phyloP scores from a whole-genome alignment of 2,888 invertebrate species.

The Mythimna loreyi region DNA sequence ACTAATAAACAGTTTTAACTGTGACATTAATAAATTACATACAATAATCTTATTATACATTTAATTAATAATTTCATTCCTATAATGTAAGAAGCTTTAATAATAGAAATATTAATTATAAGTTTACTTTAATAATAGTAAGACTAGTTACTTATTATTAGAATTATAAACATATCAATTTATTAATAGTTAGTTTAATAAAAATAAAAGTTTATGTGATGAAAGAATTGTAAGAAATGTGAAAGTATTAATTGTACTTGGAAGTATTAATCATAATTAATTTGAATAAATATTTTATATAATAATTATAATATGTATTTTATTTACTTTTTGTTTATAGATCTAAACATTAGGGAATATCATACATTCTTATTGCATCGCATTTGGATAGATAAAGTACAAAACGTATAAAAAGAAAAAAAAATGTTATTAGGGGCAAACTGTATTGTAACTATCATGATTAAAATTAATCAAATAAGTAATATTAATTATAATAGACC shows the following conservation, averaged over 20 bases:
- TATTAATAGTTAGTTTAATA: slow-evolving; percentile 18
- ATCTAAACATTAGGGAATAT: background rate
- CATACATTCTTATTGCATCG: background rate
- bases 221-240: slow-evolving; percentile 17
- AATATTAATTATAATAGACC: too few species aligned
- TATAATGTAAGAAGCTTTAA: slow-evolving; percentile 56
- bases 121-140: slow-evolving; percentile 35
- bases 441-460: too few species aligned
- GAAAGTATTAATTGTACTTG: slow-evolving; percentile 46
- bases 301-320: slow-evolving; percentile 39
- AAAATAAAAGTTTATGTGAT: slow-evolving; percentile 30
- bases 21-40: slow-evolving; percentile 5
- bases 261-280: slow-evolving; percentile 25
- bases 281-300: slow-evolving; percentile 60
- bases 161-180: slow-evolving; percentile 60
- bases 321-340: slow-evolving; percentile 30
- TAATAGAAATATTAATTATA: slow-evolving; percentile 34
- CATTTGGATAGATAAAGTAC: background rate
- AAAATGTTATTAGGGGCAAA: background rate
- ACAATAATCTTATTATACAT: slow-evolving; percentile 35
- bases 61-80: slow-evolving; percentile 64
- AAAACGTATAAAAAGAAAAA: background rate
- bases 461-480: too few species aligned
- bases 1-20: too few species aligned
- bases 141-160: slow-evolving; percentile 41